Percentiles rank a stretch among this genome's conserved stretches.
Conservation (phyloP, 53 echinoderm and acorn worm genomes). For the Mesocentrotus franciscanus region DNA sequence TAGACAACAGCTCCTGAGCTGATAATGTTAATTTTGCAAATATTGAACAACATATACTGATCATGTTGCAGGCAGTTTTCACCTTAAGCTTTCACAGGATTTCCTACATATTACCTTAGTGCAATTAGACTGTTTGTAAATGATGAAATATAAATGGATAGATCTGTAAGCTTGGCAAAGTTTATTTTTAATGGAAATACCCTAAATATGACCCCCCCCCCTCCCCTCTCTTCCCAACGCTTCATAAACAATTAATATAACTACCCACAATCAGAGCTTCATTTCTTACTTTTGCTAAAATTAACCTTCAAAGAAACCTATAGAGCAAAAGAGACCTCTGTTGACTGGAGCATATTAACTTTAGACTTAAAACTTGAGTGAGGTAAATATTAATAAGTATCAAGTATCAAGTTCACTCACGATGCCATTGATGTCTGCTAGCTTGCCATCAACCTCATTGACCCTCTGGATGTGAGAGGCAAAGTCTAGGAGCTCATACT, state of each 20-base stretch:
- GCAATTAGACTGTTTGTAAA: not conserved
- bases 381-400: too few relatives aligned
- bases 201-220: too few relatives aligned
- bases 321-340: not conserved
- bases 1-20: too few relatives aligned
- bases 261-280: too few relatives aligned
- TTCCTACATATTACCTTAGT: too few relatives aligned
- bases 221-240: too few relatives aligned
- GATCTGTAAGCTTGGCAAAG: not conserved
- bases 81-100: too few relatives aligned
- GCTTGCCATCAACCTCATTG: slow-evolving; percentile 61
- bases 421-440: slow-evolving; percentile 66
- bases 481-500: slow-evolving; percentile 67
- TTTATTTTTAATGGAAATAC: too few relatives aligned
- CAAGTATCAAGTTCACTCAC: slow-evolving; percentile 27
- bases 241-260: too few relatives aligned
- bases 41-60: too few relatives aligned
- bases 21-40: too few relatives aligned
- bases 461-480: slow-evolving; percentile 63
- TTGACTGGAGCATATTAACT: not conserved
- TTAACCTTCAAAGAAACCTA: not conserved
- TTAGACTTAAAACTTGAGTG: not conserved
- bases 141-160: not conserved
- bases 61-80: too few relatives aligned
- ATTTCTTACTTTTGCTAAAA: not conserved